Evolutionary conservation across 2,888 invertebrate species (phyloP), one percentile per base, ranked within the genome.

Genomic region (Pollenia griseotomentosa): DNA sequence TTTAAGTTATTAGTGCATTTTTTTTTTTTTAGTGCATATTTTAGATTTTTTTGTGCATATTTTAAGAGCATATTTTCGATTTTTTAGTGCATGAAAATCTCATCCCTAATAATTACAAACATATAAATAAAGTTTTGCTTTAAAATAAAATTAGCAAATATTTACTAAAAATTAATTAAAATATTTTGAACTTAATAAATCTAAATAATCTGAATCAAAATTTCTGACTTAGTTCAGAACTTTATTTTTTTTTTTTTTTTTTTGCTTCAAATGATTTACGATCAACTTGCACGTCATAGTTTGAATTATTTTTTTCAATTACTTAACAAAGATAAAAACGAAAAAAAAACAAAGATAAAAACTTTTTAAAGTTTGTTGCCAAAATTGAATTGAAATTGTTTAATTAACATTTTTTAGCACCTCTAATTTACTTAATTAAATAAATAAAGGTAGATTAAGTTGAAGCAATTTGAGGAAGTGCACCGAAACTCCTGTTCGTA

Each of bases 381-480:
- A n/a, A 53, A 80, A 63, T 42, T 71, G 33, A 63, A 53, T 1
- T 42, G 11, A 16, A 68, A 51, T 61, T 51, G 46, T 57, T 61
- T 79, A 79, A 70, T 80, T 71, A 80, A 44, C 6, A 33, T 51
- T 55, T 55, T 6, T 44, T 16, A 12, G 11, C 12, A 23, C 9
- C 51, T 44, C 40, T 44, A 16, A 46, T 73, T 71, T 19, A 19
- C 33, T 16, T 3, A 6, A 16, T 46, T 63, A n/a, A 61, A 70
- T 42, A 68, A 74, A 82, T 68, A 61, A 48, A 73, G 7, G 59
- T 59, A 44, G n/a, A 81, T 55, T 73, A 65, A 46, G 19, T 23
- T 14, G 2, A 19, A 55, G 16, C 44, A 65, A 40, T 33, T 48
- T 14, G 10, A 57, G 57, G 12, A 42, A 59, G 48, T 48, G 23